phyloP scores from a whole-genome alignment of 2,888 invertebrate genomes.

The Schizotus pectinicornis region DNA sequence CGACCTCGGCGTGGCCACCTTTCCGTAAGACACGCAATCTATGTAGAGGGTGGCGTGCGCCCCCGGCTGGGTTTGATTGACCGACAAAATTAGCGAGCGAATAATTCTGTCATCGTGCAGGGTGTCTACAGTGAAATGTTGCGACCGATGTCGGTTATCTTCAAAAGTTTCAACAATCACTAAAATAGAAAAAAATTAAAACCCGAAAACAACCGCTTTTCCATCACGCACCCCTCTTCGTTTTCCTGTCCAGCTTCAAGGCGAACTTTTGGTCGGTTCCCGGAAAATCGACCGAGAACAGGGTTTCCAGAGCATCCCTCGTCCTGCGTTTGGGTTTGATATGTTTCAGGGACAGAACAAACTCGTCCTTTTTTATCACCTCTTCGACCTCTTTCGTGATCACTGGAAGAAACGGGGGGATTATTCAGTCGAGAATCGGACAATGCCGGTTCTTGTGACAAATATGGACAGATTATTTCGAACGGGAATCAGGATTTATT shows the following conservation, averaged over 20 bases:
- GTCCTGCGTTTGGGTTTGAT: slow-evolving; percentile 60
- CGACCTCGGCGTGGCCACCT: slow-evolving; percentile 65
- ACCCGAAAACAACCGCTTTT: background rate
- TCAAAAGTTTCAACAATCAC: slow-evolving; percentile 72
- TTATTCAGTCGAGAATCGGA: slow-evolving; percentile 8
- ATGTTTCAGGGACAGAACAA: slow-evolving; percentile 62
- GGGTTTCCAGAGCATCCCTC: slow-evolving; percentile 59
- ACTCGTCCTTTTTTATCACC: slow-evolving; percentile 61
- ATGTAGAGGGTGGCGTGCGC: slow-evolving; percentile 68
- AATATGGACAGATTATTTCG: slow-evolving; percentile 39
- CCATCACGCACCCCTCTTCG: slow-evolving; percentile 60
- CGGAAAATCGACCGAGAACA: slow-evolving; percentile 64
- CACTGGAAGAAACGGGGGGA: slow-evolving; percentile 53
- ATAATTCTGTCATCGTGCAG: slow-evolving; percentile 63
- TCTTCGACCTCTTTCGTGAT: slow-evolving; percentile 60
- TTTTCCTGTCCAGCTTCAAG: slow-evolving; percentile 62
- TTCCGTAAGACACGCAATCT: slow-evolving; percentile 70
- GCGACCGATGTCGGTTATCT: slow-evolving; percentile 64
- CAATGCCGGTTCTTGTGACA: slow-evolving; percentile 18
- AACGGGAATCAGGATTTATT: slow-evolving; percentile 35
- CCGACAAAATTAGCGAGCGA: slow-evolving; percentile 63
- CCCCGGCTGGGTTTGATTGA: slow-evolving; percentile 64
- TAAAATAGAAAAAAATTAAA: slow-evolving; percentile 47
- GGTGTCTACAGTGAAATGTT: slow-evolving; percentile 68
- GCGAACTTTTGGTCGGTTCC: slow-evolving; percentile 62